Conservation (phyloP, 2,113 vertebrate genomes). For the Dissostichus mawsoni region DNA sequence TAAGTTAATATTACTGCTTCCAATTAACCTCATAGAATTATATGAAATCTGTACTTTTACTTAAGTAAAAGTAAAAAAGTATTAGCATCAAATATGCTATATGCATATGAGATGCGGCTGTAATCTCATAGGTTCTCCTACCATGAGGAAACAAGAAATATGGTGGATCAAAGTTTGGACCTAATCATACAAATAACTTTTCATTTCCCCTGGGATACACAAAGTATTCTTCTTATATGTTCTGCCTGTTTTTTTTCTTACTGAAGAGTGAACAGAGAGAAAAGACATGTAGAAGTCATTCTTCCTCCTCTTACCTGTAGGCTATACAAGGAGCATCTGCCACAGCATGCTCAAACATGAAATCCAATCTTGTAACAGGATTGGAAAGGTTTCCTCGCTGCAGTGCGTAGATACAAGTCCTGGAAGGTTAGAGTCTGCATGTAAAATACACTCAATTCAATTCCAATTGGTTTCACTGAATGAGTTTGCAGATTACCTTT, state of each 20-base stretch:
- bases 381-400: slow-evolving; percentile 54
- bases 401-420: slow-evolving; percentile 32
- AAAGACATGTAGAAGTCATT: slow-evolving; percentile 40
- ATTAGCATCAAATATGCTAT: too few species aligned
- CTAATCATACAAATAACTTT: neutral
- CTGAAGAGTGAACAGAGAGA: slow-evolving; percentile 29
- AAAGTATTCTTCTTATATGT: slow-evolving; percentile 49
- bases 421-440: slow-evolving; percentile 39
- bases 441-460: slow-evolving; percentile 51
- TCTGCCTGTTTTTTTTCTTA: neutral
- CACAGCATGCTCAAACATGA: slow-evolving; percentile 50
- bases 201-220: slow-evolving; percentile 6
- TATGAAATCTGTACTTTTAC: too few species aligned
- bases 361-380: slow-evolving; percentile 57
- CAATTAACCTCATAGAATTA: too few species aligned
- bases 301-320: slow-evolving; percentile 48
- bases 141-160: slow-evolving; percentile 7
- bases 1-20: too few species aligned
- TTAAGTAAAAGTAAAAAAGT: too few species aligned
- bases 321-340: slow-evolving; percentile 59
- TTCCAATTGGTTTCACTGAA: slow-evolving; percentile 52
- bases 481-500: slow-evolving; percentile 47
- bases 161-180: slow-evolving; percentile 14
- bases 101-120: neutral
- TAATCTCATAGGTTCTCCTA: slow-evolving; percentile 10